phyloP scores from a whole-genome alignment of 2,113 vertebrate genomes.

The Gymnogyps californianus region DNA sequence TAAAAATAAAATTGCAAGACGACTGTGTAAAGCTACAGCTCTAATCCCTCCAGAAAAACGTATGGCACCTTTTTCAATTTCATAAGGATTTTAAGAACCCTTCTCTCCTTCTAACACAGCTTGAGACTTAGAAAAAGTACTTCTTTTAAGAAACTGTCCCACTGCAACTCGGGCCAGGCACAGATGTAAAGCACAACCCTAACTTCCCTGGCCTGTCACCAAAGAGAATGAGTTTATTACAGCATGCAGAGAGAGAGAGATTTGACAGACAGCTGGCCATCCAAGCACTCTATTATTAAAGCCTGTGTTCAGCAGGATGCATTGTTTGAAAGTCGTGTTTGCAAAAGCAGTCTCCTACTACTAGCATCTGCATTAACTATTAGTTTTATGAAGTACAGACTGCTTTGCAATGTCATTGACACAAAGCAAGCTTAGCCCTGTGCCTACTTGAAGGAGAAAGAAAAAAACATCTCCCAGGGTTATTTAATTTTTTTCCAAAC shows the following conservation, averaged over 20 bases:
- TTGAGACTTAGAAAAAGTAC: neutral
- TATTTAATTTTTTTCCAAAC: constrained; percentile 39
- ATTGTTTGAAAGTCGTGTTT: neutral
- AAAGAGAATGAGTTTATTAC: constrained; percentile 36
- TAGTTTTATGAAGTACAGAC: constrained; percentile 33
- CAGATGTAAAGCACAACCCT: neutral
- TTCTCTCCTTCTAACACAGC: neutral
- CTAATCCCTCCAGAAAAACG: neutral
- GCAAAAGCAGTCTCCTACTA: constrained; percentile 17
- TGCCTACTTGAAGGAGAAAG: constrained; percentile 15
- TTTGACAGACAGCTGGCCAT: constrained; percentile 45
- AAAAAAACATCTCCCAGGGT: neutral
- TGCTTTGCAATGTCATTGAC: constrained; percentile 26
- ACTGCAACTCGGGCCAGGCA: neutral
- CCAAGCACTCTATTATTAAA: neutral
- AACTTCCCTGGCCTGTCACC: neutral
- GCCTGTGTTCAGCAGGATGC: constrained; percentile 4
- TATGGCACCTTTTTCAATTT: constrained; percentile 5
- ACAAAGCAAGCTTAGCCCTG: constrained; percentile 17
- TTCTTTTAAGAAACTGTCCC: neutral
- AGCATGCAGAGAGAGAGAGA: neutral
- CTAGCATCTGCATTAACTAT: constrained; percentile 26
- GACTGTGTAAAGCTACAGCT: neutral
- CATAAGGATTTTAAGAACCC: neutral
- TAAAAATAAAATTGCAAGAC: constrained; percentile 53